Evolutionary conservation across 2,888 invertebrate genomes (phyloP), one percentile per base, ranked within the genome.

Genomic region (Lithosia quadra): DNA sequence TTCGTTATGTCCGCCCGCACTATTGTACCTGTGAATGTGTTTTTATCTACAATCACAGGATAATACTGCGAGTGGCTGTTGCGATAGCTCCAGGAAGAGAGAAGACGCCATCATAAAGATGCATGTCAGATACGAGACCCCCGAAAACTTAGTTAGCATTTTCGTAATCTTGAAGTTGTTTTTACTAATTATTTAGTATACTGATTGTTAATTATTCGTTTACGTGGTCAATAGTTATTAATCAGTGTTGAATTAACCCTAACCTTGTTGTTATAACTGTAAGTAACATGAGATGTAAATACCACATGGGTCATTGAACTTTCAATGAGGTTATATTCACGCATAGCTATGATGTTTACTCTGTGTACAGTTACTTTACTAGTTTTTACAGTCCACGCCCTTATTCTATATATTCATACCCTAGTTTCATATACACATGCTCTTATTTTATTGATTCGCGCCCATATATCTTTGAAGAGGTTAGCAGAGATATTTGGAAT

Each of bases 21-120:
- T 96, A 97, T 97, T 93, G 95, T 93, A 92, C 96, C 94, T 96
- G 97, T 97, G 97, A 96, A 96, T 96, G 96, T 96, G 96, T 96
- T 94, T 77, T 61, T 33, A 82, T 89, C 86, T 95, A 96, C 97
- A 97, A 97, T 97, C 97, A 97, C 97, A 97, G 97, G 97, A 97
- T 97, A 97, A 97, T 97, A 97, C 97, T 97, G 97, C 97, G 97
- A 97, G 97, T 88, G 95, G 95, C 92, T 91, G 89, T 83, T 85
- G 85, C 84, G 81, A 81, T 74, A 78, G 69, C 74, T 72, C 67
- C 73, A 56, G 36, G 24, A 49, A 67, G 56, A 28, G 11, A 4
- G 59, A 57, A 71, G 61, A 60, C 33, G 21, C 10, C 53, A 57
- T 28, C 8, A 33, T 33, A 15, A 53, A 18, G 33, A 34, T 21